Conservation (phyloP, 2,888 invertebrate genomes). For the Chloroclystis v-ata region DNA sequence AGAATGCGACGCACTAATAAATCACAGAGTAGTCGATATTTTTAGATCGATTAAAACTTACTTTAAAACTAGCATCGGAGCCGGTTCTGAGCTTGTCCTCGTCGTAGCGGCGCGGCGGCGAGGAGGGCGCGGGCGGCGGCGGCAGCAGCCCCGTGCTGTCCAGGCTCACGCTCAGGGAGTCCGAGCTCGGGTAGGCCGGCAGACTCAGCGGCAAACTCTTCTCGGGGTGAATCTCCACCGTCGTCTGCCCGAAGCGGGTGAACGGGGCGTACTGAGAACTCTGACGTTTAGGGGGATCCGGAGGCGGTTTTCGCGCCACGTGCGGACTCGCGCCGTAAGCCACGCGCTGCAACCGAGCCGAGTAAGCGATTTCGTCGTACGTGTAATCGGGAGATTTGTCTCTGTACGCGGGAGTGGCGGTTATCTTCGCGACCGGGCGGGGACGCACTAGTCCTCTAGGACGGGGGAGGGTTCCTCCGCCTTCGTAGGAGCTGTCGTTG, state of each 20-base stretch:
- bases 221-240: constrained; percentile 78
- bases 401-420: constrained; percentile 73
- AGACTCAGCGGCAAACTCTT: constrained; percentile 79
- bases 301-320: constrained; percentile 86
- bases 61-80: constrained; percentile 91
- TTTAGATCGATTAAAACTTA: no score
- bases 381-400: constrained; percentile 68
- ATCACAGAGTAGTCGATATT: no score
- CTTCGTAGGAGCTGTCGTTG: constrained; percentile 84
- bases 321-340: constrained; percentile 83
- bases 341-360: constrained; percentile 71
- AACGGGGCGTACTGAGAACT: constrained; percentile 76
- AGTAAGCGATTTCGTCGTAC: constrained; percentile 72
- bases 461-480: constrained; percentile 91
- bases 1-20: no score
- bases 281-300: constrained; percentile 88
- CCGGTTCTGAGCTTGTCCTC: constrained; percentile 80
- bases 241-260: constrained; percentile 76
- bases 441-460: constrained; percentile 89
- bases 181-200: constrained; percentile 82
- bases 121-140: constrained; percentile 82
- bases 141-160: constrained; percentile 81
- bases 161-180: constrained; percentile 80
- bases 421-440: constrained; percentile 87
- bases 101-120: constrained; percentile 76